These are phyloP conservation scores for Megalonaias nervosa DNA, from an alignment of 1,140 invertebrate species.

Conservation along the genomic window DNA sequence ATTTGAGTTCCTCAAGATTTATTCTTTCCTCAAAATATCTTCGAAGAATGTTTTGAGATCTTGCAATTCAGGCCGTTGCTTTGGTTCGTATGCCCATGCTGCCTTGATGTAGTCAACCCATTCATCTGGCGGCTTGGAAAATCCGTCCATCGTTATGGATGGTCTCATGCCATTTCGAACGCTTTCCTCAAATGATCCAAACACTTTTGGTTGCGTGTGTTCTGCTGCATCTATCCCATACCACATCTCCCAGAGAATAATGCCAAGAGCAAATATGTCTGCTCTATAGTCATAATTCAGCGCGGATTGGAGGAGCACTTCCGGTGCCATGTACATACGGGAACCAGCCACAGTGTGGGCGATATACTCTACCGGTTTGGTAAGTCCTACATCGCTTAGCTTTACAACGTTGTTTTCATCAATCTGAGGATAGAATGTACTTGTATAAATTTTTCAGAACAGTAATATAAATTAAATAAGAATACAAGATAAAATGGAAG, in stretches of 20 bases:
- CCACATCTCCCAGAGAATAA: constrained; percentile 66
- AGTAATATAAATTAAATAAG: too few species aligned
- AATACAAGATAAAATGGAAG: too few species aligned
- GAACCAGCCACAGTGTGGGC: constrained; percentile 55
- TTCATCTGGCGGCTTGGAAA: constrained; percentile 31
- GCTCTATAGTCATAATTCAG: constrained; percentile 40
- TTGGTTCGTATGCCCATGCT: constrained; percentile 41
- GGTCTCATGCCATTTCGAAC: constrained; percentile 44
- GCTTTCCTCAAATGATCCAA: constrained; percentile 33
- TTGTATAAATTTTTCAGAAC: neutral
- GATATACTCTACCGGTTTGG: constrained; percentile 56
- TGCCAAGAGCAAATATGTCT: constrained; percentile 50
- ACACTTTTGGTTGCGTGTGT: constrained; percentile 39
- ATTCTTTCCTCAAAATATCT: too few species aligned
- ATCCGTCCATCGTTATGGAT: constrained; percentile 23
- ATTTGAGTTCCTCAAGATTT: too few species aligned
- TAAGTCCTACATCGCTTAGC: constrained; percentile 63
- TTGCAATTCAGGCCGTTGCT: constrained; percentile 18
- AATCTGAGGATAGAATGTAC: constrained; percentile 44
- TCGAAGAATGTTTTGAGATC: constrained; percentile 18
- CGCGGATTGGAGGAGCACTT: constrained; percentile 44
- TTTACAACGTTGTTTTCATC: constrained; percentile 52
- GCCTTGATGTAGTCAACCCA: constrained; percentile 33
- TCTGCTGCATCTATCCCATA: constrained; percentile 57
- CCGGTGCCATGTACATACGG: constrained; percentile 63